Base-by-base conservation (phyloP, 2,113 vertebrate genomes). In the Lathamus discolor region DNA sequence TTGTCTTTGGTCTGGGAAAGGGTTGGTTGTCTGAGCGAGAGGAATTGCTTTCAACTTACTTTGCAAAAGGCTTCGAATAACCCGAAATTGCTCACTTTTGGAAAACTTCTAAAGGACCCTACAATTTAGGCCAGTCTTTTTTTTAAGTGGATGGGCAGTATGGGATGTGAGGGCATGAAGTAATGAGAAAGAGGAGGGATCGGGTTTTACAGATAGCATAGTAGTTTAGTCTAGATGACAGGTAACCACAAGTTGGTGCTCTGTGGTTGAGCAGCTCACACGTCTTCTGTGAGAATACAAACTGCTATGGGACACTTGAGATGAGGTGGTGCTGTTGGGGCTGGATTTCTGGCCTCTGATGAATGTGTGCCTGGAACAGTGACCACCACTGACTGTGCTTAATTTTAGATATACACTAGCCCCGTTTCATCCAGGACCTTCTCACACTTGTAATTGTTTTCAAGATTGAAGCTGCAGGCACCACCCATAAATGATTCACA, bases 401-500 rank as follows among this genome's bases (percentile, higher is more conserved):
- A 6, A 1, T 87, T 86, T 76, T 78, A 49, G 17, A 51, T 17
- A 23, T 14, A 27, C 9, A 31, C n/a, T 13, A 69, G 3, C 17
- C 31, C 41, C 31, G 46, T 80, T 70, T 91, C 72, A 67, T 11
- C 46, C 43, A 17, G 43, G 68, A 52, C 22, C 67, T 95, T 80
- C 88, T 90, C 72, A 77, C 5, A 3, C 51, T 79, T 92, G 55
- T 20, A 48, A 67, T n/a, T 85, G 59, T 80, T 90, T 88, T 92
- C 68, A 74, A 57, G 72, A 83, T 27, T 70, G 82, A 80, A 90
- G n/a, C 6, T 80, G 64, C 63, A 68, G 93, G 51, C 73, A 93
- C 92, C 93, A 94, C 85, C 82, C 70, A 37, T 77, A 67, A 85
- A 90, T 92, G 63, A 90, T 91, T 90, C 87, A 92, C 68, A 33